Conservation (phyloP, 2,888 invertebrate species). For the Drosophila planitibia region DNA sequence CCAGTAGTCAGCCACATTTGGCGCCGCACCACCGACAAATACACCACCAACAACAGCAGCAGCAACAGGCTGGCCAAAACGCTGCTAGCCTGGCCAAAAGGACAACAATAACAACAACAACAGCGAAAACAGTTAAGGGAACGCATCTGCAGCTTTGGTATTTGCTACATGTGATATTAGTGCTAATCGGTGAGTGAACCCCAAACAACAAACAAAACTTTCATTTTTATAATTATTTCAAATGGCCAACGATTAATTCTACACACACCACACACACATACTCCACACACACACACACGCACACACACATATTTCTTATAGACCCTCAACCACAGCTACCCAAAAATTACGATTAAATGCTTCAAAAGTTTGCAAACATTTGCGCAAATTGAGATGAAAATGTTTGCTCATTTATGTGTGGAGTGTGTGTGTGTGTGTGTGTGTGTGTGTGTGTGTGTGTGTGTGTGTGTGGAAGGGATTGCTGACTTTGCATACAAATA, state of each 20-base stretch:
- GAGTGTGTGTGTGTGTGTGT: not conserved
- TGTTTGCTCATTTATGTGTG: slow-evolving; percentile 47
- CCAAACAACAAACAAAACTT: slow-evolving; percentile 4
- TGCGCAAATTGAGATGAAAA: slow-evolving; percentile 47
- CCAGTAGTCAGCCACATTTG: slow-evolving; percentile 37
- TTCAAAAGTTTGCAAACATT: slow-evolving; percentile 47
- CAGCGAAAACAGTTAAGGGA: slow-evolving; percentile 33
- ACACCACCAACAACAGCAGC: slow-evolving; percentile 35
- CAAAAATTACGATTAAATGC: slow-evolving; percentile 28
- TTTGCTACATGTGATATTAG: slow-evolving; percentile 84
- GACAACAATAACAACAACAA: slow-evolving; percentile 24
- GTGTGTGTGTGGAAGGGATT: slow-evolving; percentile 7
- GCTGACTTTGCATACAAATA: slow-evolving; percentile 18
- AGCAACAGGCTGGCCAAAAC: slow-evolving; percentile 50
- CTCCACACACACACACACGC: not conserved
- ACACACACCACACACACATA: not conserved
- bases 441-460: not conserved
- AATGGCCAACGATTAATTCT: slow-evolving; percentile 53
- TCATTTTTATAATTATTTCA: slow-evolving; percentile 45
- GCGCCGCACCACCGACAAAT: slow-evolving; percentile 41
- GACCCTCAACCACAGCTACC: not conserved
- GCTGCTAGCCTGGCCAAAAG: slow-evolving; percentile 40
- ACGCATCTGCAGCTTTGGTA: slow-evolving; percentile 79
- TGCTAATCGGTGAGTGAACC: slow-evolving; percentile 83
- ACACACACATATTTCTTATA: not conserved